A percentile compares a stretch with the other conserved stretches of the same genome.
These are phyloP conservation scores for Thera obeliscata DNA, from an alignment of 2,888 invertebrate species.

Conservation along the genomic window DNA sequence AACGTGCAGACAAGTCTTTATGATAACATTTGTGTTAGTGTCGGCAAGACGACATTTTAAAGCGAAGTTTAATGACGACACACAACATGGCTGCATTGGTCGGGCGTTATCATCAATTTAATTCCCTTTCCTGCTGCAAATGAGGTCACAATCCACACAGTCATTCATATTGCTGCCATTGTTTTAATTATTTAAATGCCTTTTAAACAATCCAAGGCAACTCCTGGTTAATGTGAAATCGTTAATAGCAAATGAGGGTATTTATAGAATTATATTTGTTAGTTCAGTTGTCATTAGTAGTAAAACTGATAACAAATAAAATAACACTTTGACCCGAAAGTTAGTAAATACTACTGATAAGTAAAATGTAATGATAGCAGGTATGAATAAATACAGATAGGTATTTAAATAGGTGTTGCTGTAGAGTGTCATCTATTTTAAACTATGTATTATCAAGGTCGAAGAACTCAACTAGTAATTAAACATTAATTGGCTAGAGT, in stretches of 20 bases:
- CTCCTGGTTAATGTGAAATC: neutral
- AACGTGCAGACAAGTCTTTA: neutral
- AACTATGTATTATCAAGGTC: constrained; percentile 18
- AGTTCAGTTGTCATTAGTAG: neutral
- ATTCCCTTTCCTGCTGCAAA: constrained; percentile 80
- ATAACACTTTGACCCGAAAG: neutral
- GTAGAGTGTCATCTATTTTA: constrained; percentile 42
- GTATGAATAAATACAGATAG: neutral
- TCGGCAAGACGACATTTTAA: neutral
- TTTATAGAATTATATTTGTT: constrained; percentile 10
- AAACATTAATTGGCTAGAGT: constrained; percentile 11
- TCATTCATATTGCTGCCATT: constrained; percentile 52
- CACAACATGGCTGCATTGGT: constrained; percentile 61
- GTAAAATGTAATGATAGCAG: neutral
- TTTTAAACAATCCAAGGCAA: constrained; percentile 12
- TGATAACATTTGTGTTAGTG: neutral
- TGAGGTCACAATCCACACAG: constrained; percentile 79
- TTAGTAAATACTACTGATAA: neutral
- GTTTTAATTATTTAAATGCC: constrained; percentile 37
- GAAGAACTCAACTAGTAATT: constrained; percentile 14
- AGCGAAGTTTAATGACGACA: constrained; percentile 37
- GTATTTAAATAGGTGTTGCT: constrained; percentile 39
- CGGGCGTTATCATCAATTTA: constrained; percentile 76
- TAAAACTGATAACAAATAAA: constrained; percentile 1
- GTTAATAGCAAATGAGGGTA: constrained; percentile 26